Evolutionary conservation across 1,140 invertebrate genomes (phyloP).

Genomic region (Cylas formicarius): DNA sequence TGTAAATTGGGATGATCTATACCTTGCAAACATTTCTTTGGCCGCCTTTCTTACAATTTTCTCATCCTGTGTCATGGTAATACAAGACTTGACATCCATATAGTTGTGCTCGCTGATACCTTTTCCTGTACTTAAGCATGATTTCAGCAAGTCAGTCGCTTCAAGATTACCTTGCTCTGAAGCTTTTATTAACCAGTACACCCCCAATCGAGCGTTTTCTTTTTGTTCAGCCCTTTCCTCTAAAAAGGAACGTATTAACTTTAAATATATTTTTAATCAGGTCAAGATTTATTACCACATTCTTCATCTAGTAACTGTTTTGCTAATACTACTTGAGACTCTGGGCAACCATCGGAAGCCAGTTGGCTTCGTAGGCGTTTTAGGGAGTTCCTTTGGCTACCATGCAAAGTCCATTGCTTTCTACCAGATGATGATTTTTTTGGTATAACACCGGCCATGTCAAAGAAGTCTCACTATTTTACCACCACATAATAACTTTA

Average conservation of each 20-base stretch:
- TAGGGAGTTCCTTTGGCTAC: constrained; percentile 53
- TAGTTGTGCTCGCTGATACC: constrained; percentile 76
- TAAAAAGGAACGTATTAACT: constrained; percentile 27
- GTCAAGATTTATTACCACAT: constrained; percentile 48
- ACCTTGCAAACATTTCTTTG: constrained; percentile 73
- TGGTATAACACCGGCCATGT: constrained; percentile 40
- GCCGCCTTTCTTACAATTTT: constrained; percentile 79
- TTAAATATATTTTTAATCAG: background rate
- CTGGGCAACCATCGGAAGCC: constrained; percentile 73
- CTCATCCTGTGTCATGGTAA: constrained; percentile 75
- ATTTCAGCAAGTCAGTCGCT: constrained; percentile 69
- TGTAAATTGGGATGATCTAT: constrained; percentile 20
- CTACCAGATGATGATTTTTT: constrained; percentile 37
- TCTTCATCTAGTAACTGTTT: constrained; percentile 65
- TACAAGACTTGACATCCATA: constrained; percentile 72
- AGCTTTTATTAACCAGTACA: constrained; percentile 83
- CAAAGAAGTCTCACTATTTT: no score
- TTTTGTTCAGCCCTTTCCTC: constrained; percentile 50
- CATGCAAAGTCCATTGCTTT: constrained; percentile 41
- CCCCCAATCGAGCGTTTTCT: constrained; percentile 61
- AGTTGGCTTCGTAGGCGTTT: constrained; percentile 61
- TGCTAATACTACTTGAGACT: constrained; percentile 70
- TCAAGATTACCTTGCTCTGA: constrained; percentile 83
- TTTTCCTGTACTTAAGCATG: constrained; percentile 69
- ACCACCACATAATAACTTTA: no score